Base-by-base conservation (phyloP, 2,797 vertebrate species). In the Hemibagrus guttatus region DNA sequence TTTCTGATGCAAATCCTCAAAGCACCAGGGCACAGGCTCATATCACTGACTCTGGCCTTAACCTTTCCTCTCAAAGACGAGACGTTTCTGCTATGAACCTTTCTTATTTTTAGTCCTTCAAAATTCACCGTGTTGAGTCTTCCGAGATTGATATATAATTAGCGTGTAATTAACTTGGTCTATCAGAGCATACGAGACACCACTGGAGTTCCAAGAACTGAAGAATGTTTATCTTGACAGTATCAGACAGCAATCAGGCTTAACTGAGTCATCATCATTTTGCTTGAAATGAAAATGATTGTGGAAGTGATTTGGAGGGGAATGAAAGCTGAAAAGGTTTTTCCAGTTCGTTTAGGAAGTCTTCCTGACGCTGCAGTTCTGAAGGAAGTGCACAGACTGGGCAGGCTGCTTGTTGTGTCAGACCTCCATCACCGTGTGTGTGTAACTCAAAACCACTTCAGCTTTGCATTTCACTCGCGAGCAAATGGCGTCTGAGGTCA, bases 1-100 rank as follows among this genome's bases (percentile, higher is more conserved):
- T 89, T 69, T 89, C 84, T 85, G 83, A 88, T 78, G 87, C 66
- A 59, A 89, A 84, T 84, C 71, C 63, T 89, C 72, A 90, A 86
- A 89, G 85, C 83, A 28, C 39, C 59, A 56, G 56, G 84, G 85
- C 72, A 80, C 26, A 74, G 85, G 59, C 86, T 87, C 89, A 84
- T 88, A 84, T 85, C 85, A 35, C 63, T 59, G 17, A 72, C 69
- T 83, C 78, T 75, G 72, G 88, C 83, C 68, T 86, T 68, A 85
- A 59, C 84, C 72, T 69, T 35, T 58, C 52, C 75, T 39, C 35
- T 31, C 23, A 64, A 81, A 86, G 69, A 71, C 64, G 39, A 86
- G 26, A 68, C 26, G 52, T 69, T 82, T 90, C 52, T 80, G 49
- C 78, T 85, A 71, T 35, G 26, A 72, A 31, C 64, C 35, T 74